phyloP scores from a whole-genome alignment of 2,113 vertebrate species.

The Malurus elegans region DNA sequence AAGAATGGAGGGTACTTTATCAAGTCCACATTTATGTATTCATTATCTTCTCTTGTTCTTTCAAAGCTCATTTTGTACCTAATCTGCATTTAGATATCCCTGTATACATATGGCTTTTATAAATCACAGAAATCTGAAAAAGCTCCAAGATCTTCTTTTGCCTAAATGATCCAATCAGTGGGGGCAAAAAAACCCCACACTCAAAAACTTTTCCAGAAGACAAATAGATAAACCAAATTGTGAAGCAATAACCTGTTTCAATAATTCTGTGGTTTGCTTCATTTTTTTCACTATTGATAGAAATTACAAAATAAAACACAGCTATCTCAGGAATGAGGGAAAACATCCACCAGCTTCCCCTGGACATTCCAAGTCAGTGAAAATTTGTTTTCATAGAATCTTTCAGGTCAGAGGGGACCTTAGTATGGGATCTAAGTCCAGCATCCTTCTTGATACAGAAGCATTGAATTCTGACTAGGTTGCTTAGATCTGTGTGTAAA shows the following conservation, averaged over 20 bases:
- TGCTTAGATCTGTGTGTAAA: background rate
- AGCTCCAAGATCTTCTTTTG: background rate
- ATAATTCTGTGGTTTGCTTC: background rate
- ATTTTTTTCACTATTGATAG: background rate
- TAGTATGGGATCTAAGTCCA: background rate
- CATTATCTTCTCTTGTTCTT: background rate
- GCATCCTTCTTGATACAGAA: background rate
- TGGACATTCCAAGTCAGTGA: background rate
- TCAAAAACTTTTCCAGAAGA: background rate
- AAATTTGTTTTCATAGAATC: background rate
- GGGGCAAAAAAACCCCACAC: background rate
- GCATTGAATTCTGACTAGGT: background rate
- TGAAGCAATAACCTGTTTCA: background rate
- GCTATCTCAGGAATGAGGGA: background rate
- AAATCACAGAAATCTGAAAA: background rate
- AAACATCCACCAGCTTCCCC: background rate
- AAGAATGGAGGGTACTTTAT: background rate
- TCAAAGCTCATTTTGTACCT: background rate
- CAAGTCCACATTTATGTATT: background rate
- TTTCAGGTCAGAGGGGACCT: background rate
- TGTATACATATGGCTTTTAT: background rate
- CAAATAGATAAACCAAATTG: background rate
- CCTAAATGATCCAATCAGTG: background rate
- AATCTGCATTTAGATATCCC: background rate
- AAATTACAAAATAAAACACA: background rate